A percentile compares a stretch with the other conserved stretches of the same genome.
phyloP scores from a whole-genome alignment of 2,888 invertebrate genomes.

The Yponomeuta plumbellus region DNA sequence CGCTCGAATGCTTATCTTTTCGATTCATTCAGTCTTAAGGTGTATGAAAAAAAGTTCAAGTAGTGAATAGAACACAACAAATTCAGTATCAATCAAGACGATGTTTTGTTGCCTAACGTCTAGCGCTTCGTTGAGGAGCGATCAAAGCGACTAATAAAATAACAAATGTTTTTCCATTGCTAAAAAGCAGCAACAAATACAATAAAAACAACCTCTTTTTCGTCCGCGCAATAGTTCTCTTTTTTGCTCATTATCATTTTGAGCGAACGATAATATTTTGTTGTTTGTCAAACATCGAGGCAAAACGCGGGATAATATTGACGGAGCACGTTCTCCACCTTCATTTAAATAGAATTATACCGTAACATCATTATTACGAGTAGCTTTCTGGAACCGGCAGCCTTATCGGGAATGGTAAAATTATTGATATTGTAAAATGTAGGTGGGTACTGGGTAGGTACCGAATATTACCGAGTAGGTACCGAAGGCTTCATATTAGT shows the following conservation, averaged over 20 bases:
- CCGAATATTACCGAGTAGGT: too few species aligned
- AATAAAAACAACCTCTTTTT: conserved; percentile 3
- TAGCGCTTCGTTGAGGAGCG: background rate
- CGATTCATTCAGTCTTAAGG: too few species aligned
- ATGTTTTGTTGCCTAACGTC: background rate
- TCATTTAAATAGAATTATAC: background rate
- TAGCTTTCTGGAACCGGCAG: background rate
- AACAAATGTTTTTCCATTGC: background rate
- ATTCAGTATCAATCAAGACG: too few species aligned
- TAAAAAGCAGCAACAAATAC: background rate
- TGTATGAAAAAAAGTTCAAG: background rate
- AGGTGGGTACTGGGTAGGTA: too few species aligned
- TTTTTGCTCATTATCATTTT: conserved; percentile 6
- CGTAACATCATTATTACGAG: background rate
- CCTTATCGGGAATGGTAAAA: too few species aligned
- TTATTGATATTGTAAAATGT: too few species aligned
- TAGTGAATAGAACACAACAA: too few species aligned
- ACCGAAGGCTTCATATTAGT: too few species aligned
- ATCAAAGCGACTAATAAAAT: background rate
- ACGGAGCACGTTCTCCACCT: background rate
- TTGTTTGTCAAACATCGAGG: conserved; percentile 7
- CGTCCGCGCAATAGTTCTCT: background rate
- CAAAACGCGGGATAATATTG: background rate
- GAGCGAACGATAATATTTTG: conserved; percentile 6
- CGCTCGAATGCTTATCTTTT: too few species aligned